These are phyloP conservation scores for Prolemur simus DNA, from an alignment of 2,113 vertebrate species.

Conservation along the genomic window DNA sequence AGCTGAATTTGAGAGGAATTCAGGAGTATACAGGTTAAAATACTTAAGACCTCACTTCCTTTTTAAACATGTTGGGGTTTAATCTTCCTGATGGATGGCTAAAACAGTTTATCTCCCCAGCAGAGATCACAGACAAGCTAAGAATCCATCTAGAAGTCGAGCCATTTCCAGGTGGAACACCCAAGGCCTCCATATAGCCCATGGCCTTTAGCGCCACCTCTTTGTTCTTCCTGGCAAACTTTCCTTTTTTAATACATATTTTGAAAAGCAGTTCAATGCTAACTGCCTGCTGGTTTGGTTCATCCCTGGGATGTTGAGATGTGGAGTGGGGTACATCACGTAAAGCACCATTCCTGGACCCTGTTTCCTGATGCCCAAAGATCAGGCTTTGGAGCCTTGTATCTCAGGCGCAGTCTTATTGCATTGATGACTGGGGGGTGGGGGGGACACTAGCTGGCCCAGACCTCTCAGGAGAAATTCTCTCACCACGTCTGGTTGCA, in stretches of 20 bases:
- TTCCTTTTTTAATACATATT: neutral
- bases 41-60: conserved; percentile 23
- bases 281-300: conserved; percentile 46
- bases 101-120: conserved; percentile 32
- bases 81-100: neutral
- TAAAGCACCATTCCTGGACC: conserved; percentile 73
- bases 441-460: neutral
- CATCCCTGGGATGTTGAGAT: conserved; percentile 44
- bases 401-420: conserved; percentile 65
- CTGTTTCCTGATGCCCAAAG: conserved; percentile 71
- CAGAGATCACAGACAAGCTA: neutral
- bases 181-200: neutral
- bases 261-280: conserved; percentile 32
- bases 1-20: conserved; percentile 47
- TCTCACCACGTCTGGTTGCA: neutral
- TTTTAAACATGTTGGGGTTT: conserved; percentile 1
- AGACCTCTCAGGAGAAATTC: neutral
- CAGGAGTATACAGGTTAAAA: neutral
- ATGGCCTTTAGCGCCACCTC: conserved; percentile 28
- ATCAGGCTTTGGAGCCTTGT: conserved; percentile 41
- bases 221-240: neutral
- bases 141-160: neutral
- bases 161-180: conserved; percentile 19
- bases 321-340: neutral
- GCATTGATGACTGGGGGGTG: conserved; percentile 30